Conservation (phyloP, 2,113 vertebrate species). For the Odontophorus gujanensis region DNA sequence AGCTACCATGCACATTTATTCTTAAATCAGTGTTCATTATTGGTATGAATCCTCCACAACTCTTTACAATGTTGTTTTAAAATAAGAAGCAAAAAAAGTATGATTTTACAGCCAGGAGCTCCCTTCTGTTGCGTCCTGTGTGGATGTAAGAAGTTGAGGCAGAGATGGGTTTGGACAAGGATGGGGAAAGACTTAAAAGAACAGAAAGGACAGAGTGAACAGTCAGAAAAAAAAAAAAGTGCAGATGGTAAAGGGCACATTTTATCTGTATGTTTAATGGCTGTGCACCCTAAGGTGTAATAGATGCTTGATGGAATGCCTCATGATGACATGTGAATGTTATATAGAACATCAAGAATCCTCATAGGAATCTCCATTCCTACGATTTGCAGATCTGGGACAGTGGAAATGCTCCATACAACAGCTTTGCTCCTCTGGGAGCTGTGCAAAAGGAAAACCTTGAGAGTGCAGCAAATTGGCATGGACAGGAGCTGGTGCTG, state of each 20-base stretch:
- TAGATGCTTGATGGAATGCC: background rate
- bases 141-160: background rate
- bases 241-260: background rate
- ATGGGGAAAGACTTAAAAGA: background rate
- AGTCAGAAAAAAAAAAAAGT: background rate
- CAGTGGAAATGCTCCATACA: background rate
- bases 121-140: background rate
- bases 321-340: fast-evolving
- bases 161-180: background rate
- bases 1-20: background rate
- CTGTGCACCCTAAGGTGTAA: fast-evolving
- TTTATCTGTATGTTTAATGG: fast-evolving
- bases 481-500: background rate
- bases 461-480: background rate
- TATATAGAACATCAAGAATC: background rate
- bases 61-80: background rate
- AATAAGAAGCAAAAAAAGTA: background rate
- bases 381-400: background rate
- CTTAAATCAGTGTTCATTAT: background rate
- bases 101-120: background rate
- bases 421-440: background rate
- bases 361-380: background rate
- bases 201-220: background rate
- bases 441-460: background rate
- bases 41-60: background rate